Base-by-base conservation (phyloP, 2,797 vertebrate genomes). In the Gallirallus australis region DNA sequence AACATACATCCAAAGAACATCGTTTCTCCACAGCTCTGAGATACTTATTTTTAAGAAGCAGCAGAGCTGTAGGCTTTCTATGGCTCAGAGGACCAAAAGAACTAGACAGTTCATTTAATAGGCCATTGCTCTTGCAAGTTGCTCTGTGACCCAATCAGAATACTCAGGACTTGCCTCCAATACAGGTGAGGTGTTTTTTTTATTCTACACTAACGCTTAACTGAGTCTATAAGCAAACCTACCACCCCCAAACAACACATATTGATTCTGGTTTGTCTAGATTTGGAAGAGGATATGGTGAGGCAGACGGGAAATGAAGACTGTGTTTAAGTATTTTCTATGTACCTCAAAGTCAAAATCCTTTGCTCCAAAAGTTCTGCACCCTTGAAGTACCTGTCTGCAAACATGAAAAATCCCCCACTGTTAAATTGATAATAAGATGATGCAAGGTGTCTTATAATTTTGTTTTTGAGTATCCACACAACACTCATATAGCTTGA, bases 241-340 rank as follows among this genome's bases (percentile, higher is more conserved):
- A 42, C 6, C 64, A 54, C 5, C 27, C 31, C 21, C 28, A 33
- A 71, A 65, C 28, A 77, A 3, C 31, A 71, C 11, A 6, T 5
- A 63, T 1, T 31, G 30, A 42, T 76, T 50, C 37, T 75, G 27
- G 60, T 21, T 53, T 65, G 15, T 27, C 53, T 53, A 81, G 19
- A 59, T 35, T 2, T 45, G 9, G 35, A 72, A 75, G 6, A 88
- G 8, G 60, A 12, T 3, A 45, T 0, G 0, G 12, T 6, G 9
- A 72, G 7, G n/a, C 54, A 70, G 8, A 61, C 5, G 76, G 1
- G 11, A 79, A 68, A 87, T 15, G 7, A 65, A 47, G 27, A 71
- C 7, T 13, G 8, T 8, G 19, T 31, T 12, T 5, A 63, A 63
- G 24, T 47, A 53, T 11, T 72, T 9, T 25, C 12, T 6, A 7